Conservation (phyloP, 2,113 vertebrate genomes). For the Smithornis capensis region DNA sequence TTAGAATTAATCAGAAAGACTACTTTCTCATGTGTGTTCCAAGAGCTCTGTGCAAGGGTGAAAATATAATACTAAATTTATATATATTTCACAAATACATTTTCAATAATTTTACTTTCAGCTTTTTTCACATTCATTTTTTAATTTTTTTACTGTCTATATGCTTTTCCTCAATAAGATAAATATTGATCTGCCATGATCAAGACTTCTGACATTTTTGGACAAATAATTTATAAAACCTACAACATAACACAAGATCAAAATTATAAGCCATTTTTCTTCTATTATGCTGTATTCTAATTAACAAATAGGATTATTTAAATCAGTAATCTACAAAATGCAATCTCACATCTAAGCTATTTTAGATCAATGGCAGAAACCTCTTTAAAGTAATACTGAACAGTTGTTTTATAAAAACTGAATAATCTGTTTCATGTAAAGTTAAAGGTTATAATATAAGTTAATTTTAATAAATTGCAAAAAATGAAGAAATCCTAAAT, state of each 20-base stretch:
- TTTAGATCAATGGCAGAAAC: background rate
- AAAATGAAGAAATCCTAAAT: background rate
- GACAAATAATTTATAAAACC: background rate
- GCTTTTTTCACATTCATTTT: background rate
- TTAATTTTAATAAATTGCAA: background rate
- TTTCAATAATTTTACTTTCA: background rate
- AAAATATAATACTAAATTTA: background rate
- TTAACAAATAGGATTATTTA: background rate
- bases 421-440: background rate
- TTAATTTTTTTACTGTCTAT: background rate
- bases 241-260: background rate
- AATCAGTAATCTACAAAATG: background rate
- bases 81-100: background rate
- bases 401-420: background rate
- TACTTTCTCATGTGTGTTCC: background rate
- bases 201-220: background rate
- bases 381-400: background rate
- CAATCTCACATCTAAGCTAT: background rate
- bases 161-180: background rate
- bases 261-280: background rate
- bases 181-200: background rate
- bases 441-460: background rate
- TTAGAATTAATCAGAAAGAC: background rate
- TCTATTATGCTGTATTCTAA: background rate
- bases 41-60: background rate